These are phyloP conservation scores for Ormyrus thymus DNA, from an alignment of 2,888 invertebrate genomes.

Conservation along the genomic window DNA sequence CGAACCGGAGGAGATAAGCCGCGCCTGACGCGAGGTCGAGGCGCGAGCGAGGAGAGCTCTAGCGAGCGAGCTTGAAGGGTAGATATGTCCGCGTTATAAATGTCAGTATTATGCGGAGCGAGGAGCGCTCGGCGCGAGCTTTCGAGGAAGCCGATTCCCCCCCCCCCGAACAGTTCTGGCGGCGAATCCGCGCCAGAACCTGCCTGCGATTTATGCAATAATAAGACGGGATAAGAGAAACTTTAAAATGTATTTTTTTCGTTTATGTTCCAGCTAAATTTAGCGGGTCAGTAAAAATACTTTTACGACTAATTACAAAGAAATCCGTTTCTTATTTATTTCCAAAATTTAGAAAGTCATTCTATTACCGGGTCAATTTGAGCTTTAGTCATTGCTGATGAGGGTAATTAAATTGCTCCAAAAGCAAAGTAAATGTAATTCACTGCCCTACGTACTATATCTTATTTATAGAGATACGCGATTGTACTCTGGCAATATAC, in stretches of 20 bases:
- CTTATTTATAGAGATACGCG: too few relatives aligned
- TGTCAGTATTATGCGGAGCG: conserved; percentile 72
- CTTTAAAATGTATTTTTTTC: not conserved
- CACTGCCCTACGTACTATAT: too few relatives aligned
- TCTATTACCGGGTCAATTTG: too few relatives aligned
- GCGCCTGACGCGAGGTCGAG: conserved; percentile 60
- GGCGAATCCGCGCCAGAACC: not conserved
- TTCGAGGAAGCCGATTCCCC: not conserved
- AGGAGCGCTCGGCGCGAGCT: not conserved
- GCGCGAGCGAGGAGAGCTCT: conserved; percentile 39
- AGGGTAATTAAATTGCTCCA: too few relatives aligned
- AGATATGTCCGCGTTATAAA: conserved; percentile 74
- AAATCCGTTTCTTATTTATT: too few relatives aligned
- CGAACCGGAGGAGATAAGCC: conserved; percentile 57
- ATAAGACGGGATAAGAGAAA: not conserved
- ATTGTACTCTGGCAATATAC: too few relatives aligned
- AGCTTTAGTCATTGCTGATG: too few relatives aligned
- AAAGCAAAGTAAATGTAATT: too few relatives aligned
- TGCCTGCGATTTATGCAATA: not conserved
- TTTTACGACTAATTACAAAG: too few relatives aligned
- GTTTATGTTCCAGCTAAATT: not conserved
- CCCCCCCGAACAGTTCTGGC: not conserved
- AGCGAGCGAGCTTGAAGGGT: conserved; percentile 66
- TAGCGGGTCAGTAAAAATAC: too few relatives aligned
- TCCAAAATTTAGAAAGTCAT: too few relatives aligned